Percentiles rank a stretch among this genome's conserved stretches.
Evolutionary conservation across 1,140 invertebrate species (phyloP).

Genomic region (Drusus annulatus): DNA sequence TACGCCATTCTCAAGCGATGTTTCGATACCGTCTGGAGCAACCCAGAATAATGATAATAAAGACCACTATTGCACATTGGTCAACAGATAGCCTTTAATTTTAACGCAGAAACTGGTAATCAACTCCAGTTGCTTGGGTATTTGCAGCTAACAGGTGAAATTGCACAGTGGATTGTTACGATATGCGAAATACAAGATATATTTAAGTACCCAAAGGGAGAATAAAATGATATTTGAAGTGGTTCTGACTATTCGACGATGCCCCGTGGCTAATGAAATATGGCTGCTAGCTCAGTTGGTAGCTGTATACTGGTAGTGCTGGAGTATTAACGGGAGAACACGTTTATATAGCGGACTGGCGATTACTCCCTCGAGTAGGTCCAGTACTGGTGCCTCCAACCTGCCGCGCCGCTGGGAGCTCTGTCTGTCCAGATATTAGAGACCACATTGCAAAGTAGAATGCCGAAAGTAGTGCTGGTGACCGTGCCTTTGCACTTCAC

Average conservation of each 20-base stretch:
- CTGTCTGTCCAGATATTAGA: not conserved
- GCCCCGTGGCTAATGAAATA: too few relatives aligned
- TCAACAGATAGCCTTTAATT: too few relatives aligned
- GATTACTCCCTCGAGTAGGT: slow-evolving; percentile 42
- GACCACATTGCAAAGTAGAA: not conserved
- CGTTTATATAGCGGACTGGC: slow-evolving; percentile 52
- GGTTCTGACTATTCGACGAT: not conserved
- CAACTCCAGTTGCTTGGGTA: too few relatives aligned
- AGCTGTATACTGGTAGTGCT: slow-evolving; percentile 5
- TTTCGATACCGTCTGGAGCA: too few relatives aligned
- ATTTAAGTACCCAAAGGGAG: too few relatives aligned
- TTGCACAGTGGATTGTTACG: too few relatives aligned
- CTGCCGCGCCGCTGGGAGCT: not conserved
- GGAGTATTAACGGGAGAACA: slow-evolving; percentile 55
- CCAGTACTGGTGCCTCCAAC: not conserved
- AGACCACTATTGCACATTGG: too few relatives aligned
- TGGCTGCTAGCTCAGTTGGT: not conserved
- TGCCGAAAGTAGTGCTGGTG: not conserved
- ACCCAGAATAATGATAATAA: too few relatives aligned
- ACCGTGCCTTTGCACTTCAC: not conserved
- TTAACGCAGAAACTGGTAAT: too few relatives aligned
- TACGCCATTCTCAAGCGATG: too few relatives aligned
- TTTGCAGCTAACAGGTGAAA: too few relatives aligned
- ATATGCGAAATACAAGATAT: too few relatives aligned
- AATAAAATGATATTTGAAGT: not conserved